phyloP scores from a whole-genome alignment of 2,113 vertebrate genomes.

The Mesoclemmys tuberculata region DNA sequence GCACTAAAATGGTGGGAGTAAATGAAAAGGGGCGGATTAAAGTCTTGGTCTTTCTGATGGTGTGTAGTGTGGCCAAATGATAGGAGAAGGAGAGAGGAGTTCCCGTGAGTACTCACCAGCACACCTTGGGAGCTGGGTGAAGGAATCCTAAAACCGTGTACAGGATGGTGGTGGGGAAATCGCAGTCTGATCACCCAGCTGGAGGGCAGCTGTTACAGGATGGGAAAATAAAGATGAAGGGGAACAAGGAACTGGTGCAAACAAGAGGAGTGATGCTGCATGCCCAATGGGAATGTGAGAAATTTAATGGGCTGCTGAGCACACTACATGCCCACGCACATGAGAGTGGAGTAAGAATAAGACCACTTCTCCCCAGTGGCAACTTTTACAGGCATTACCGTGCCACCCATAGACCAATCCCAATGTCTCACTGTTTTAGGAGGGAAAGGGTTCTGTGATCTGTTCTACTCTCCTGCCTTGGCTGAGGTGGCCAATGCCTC shows the following conservation, averaged over 20 bases:
- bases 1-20: neutral
- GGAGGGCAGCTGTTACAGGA: neutral
- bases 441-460: accelerated
- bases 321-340: neutral
- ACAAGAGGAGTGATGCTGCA: neutral
- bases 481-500: accelerated
- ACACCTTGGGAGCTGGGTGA: neutral
- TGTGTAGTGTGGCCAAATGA: neutral
- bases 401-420: neutral
- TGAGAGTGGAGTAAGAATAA: neutral
- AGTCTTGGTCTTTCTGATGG: neutral
- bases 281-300: neutral
- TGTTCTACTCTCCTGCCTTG: neutral
- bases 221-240: neutral
- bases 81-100: neutral
- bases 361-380: accelerated
- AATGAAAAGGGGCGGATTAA: neutral
- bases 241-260: neutral
- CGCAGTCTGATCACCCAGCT: neutral
- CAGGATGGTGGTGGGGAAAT: neutral
- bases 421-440: neutral
- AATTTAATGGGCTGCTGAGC: neutral
- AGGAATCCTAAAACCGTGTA: neutral
- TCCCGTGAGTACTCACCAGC: neutral
- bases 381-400: neutral